These are phyloP conservation scores for Listronotus oregonensis DNA, from an alignment of 1,140 invertebrate species.

Conservation along the genomic window DNA sequence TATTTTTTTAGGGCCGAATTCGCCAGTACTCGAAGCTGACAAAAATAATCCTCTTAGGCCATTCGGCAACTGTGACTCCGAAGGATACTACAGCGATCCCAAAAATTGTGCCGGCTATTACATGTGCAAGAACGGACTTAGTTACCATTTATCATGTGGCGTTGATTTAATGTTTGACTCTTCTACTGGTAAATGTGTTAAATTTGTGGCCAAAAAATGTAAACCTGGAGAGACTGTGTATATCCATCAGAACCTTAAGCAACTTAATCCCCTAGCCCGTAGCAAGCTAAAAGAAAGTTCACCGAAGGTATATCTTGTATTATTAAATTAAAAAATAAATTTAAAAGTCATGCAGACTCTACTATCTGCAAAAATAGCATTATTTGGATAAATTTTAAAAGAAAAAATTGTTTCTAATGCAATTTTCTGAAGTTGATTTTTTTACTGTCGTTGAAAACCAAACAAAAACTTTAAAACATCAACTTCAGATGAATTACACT, in stretches of 20 bases:
- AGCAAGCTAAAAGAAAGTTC: conserved; percentile 34
- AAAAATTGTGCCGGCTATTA: conserved; percentile 71
- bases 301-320: conserved; percentile 36
- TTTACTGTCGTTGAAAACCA: no score
- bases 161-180: conserved; percentile 61
- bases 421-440: no score
- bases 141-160: conserved; percentile 62
- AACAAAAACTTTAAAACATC: no score
- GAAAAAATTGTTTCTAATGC: no score
- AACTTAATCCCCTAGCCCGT: conserved; percentile 19
- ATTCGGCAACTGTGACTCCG: conserved; percentile 57
- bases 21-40: conserved; percentile 17
- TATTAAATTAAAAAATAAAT: no score
- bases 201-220: conserved; percentile 46
- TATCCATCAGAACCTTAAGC: conserved; percentile 41
- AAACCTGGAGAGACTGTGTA: conserved; percentile 48
- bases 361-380: no score
- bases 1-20: background rate
- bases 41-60: conserved; percentile 39
- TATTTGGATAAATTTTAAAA: no score
- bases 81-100: conserved; percentile 64
- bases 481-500: no score
- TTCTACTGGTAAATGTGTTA: conserved; percentile 60
- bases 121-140: conserved; percentile 67
- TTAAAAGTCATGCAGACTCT: no score